Evolutionary conservation across 2,113 vertebrate species (phyloP).

Genomic region (Pristiophorus japonicus): DNA sequence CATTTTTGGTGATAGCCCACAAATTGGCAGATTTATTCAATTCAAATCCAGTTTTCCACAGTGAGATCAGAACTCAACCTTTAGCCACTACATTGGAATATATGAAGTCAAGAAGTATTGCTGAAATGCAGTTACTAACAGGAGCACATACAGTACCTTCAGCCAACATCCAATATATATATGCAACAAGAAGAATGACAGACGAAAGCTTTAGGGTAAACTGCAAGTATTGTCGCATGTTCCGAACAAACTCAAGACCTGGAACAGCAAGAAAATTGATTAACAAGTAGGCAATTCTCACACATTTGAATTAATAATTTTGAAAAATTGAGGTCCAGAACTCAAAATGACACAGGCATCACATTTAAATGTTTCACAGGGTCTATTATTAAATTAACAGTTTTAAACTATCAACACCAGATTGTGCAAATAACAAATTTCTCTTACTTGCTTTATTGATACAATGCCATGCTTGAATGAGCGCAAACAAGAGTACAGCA

Average conservation of each 20-base stretch:
- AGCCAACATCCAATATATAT: not conserved
- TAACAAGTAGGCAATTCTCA: not conserved
- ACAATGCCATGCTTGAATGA: too few relatives aligned
- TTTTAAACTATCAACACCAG: not conserved
- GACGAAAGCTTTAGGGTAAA: not conserved
- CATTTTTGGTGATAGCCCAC: too few relatives aligned
- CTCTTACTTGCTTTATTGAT: too few relatives aligned
- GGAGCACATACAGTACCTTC: not conserved
- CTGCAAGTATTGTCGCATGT: not conserved
- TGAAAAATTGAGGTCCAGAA: not conserved
- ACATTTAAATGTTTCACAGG: not conserved
- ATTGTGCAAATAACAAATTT: not conserved
- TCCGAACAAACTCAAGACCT: not conserved
- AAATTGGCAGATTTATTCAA: too few relatives aligned
- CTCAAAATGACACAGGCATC: not conserved
- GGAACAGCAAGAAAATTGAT: not conserved
- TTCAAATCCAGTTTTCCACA: not conserved
- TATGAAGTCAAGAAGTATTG: too few relatives aligned
- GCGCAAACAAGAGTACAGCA: not conserved
- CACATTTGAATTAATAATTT: not conserved
- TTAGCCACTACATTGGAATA: too few relatives aligned
- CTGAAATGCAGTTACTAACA: not conserved
- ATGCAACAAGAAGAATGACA: not conserved
- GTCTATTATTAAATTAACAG: not conserved
- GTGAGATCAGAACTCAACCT: not conserved